Evolutionary conservation across 2,888 invertebrate genomes (phyloP).

Genomic region (Metacarcinus magister): DNA sequence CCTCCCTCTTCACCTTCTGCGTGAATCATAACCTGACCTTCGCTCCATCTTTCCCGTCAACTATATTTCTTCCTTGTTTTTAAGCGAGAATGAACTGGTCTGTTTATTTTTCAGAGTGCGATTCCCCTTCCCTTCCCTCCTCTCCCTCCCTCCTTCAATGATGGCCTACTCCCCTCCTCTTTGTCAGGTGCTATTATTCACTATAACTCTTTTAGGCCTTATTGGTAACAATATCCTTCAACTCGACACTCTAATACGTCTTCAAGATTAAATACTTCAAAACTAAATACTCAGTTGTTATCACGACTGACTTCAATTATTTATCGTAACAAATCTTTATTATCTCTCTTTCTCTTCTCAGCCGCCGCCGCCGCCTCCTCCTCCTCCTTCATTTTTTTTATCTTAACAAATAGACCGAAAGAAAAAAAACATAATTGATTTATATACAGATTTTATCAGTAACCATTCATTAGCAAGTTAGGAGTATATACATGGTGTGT

Average conservation of each 20-base stretch:
- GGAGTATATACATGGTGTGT: not conserved
- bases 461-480: not conserved
- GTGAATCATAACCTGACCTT: not conserved
- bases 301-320: not conserved
- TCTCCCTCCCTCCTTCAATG: not conserved
- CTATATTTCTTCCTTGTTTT: not conserved
- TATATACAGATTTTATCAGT: conserved; percentile 3
- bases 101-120: not conserved
- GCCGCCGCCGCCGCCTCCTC: not conserved
- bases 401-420: not conserved
- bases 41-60: not conserved
- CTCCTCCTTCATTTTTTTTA: not conserved
- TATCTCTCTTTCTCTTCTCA: not conserved
- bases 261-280: not conserved
- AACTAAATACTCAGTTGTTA: not conserved
- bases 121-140: not conserved
- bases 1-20: not conserved
- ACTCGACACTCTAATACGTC: not conserved
- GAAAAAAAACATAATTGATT: not conserved
- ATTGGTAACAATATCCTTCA: not conserved
- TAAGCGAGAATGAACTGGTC: not conserved
- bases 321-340: not conserved
- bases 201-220: not conserved
- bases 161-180: not conserved
- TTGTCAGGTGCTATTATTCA: not conserved